Percentiles rank a stretch among this genome's conserved stretches.
These are phyloP conservation scores for Elysia crispata DNA, from an alignment of 2,888 invertebrate species.

Conservation along the genomic window DNA sequence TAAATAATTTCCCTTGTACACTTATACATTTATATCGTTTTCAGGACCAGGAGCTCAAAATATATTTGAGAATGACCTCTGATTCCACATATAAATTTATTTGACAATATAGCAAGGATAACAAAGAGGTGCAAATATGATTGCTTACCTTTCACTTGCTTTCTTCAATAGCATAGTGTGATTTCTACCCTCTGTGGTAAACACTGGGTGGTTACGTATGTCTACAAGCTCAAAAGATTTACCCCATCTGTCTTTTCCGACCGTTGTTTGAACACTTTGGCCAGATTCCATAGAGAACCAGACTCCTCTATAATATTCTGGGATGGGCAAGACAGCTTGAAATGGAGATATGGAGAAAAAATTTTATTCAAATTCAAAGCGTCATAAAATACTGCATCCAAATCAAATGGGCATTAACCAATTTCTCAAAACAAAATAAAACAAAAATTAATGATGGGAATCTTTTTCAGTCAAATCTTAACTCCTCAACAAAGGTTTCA, in stretches of 20 bases:
- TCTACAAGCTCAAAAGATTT: conserved; percentile 50
- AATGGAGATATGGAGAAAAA: not conserved
- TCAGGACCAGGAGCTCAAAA: too few species aligned
- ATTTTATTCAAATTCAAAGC: not conserved
- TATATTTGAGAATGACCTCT: too few species aligned
- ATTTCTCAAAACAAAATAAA: too few species aligned
- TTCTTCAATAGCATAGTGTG: conserved; percentile 53
- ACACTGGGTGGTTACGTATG: conserved; percentile 47
- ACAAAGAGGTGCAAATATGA: not conserved
- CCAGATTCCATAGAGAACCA: conserved; percentile 69
- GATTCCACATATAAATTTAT: not conserved
- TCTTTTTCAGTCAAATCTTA: not conserved
- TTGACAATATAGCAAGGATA: conserved; percentile 15
- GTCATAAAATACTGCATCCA: not conserved
- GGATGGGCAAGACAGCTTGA: conserved; percentile 17
- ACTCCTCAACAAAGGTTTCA: not conserved
- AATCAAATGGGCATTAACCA: too few species aligned
- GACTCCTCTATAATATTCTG: conserved; percentile 57
- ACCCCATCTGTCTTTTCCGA: conserved; percentile 56
- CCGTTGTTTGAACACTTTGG: conserved; percentile 57
- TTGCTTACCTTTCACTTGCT: too few species aligned
- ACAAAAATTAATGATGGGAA: too few species aligned
- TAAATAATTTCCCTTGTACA: too few species aligned
- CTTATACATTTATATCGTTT: too few species aligned
- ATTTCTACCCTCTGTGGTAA: conserved; percentile 54